Evolutionary conservation across 2,888 invertebrate genomes (phyloP), one percentile per base, ranked within the genome.

Genomic region (Noctua janthe): DNA sequence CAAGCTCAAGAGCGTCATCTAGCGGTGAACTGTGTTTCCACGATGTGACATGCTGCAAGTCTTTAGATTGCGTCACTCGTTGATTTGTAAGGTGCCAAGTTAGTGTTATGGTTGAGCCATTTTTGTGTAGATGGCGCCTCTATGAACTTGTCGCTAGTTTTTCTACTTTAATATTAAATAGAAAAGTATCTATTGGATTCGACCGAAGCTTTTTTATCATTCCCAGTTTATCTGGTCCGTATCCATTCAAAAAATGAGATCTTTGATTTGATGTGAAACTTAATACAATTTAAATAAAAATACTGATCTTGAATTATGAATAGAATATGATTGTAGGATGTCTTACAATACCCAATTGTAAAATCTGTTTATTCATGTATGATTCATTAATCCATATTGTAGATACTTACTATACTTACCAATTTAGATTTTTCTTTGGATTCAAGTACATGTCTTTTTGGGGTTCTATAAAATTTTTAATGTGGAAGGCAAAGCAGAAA

Each of bases 401-500:
- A 59, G 66, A 29, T 77, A 73, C 23, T 66, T 74, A 35, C 54
- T 71, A 43, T 47, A 82, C 70, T 78, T 74, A 78, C 70, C 59
- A 59, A n/a, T 56, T 15, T 73, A 23, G 15, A 8, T 54, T 51
- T 64, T 47, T n/a, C 1, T 29, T 62, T 59, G 51, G 35, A 49
- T 66, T 39, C 2, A 47, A 15, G 64, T 47, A n/a, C 39, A 17
- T 47, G 29, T 23, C 15, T 17, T 23, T 74, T 67, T 64, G 20
- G 66, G 80, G 74, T 64, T 66, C 59, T 54, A 39, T 74, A 77
- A 69, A 56, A 49, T 39, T 62, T 71, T 49, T 39, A 13, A 67
- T 77, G 75, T 72, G 66, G 76, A 80, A 73, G 81, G 88, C 87
- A 93, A 79, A 77, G 54, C 62, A 81, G 71, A 88, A 85, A 87